Evolutionary conservation across 1,140 invertebrate genomes (phyloP).

Genomic region (Cotesia chilonis): DNA sequence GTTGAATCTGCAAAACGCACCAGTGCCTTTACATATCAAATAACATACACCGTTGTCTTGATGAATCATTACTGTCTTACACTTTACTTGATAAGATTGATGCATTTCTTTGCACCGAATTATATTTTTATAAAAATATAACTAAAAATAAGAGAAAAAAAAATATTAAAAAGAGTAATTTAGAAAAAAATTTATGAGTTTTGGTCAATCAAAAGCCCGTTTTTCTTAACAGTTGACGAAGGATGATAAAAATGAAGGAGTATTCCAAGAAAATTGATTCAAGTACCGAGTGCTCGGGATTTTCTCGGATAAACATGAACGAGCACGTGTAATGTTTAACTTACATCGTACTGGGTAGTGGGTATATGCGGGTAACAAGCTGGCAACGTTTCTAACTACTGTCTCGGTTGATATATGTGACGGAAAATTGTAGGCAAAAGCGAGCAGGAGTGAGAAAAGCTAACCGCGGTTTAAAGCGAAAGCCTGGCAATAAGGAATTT

Average conservation of each 20-base stretch:
- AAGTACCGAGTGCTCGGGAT: constrained; percentile 3
- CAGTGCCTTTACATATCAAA: constrained; percentile 1
- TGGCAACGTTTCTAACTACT: constrained; percentile 65
- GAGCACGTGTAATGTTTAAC: constrained; percentile 38
- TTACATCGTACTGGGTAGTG: constrained; percentile 15
- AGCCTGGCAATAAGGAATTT: constrained; percentile 34
- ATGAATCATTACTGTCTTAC: too few species aligned
- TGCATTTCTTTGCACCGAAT: too few species aligned
- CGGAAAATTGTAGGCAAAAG: constrained; percentile 63
- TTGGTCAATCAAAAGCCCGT: too few species aligned
- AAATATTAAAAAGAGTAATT: neutral
- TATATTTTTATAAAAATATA: too few species aligned
- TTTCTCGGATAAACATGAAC: constrained; percentile 36
- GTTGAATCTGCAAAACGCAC: constrained; percentile 23
- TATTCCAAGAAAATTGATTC: too few species aligned
- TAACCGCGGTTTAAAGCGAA: constrained; percentile 7
- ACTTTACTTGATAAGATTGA: too few species aligned
- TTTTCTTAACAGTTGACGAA: too few species aligned
- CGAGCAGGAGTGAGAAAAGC: constrained; percentile 38
- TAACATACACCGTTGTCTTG: neutral
- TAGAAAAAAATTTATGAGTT: constrained; percentile 12
- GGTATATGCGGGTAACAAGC: constrained; percentile 58
- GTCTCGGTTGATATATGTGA: constrained; percentile 64
- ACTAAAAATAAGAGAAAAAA: too few species aligned
- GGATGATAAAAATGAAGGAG: too few species aligned